A percentile compares a stretch with the other conserved stretches of the same genome.
Evolutionary conservation across 2,797 vertebrate genomes (phyloP).

Genomic region (Sphenopsis melanotis): DNA sequence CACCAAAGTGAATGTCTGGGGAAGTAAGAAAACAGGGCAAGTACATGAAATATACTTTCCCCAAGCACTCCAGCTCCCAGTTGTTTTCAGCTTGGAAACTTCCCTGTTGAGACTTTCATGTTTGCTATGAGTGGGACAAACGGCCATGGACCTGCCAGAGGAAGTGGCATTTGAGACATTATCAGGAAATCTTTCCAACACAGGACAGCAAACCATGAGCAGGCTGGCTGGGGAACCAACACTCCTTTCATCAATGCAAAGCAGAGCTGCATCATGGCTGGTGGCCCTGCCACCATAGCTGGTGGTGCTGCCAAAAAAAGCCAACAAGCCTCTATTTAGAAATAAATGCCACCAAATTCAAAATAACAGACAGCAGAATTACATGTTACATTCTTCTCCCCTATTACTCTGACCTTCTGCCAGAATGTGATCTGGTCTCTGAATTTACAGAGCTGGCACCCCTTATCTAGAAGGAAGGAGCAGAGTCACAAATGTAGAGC

Average conservation of each 20-base stretch:
- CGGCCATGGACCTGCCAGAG: accelerated
- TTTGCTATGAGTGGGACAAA: accelerated
- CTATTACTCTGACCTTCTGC: neutral
- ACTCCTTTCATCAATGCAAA: neutral
- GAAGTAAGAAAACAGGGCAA: neutral
- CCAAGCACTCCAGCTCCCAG: neutral
- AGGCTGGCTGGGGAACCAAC: neutral
- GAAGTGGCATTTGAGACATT: neutral
- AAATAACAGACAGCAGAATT: neutral
- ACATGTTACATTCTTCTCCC: neutral
- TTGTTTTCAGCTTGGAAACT: neutral
- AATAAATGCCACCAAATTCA: neutral
- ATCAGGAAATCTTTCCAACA: neutral
- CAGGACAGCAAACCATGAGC: neutral
- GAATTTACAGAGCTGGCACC: neutral
- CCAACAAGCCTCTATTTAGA: neutral
- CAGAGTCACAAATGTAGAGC: neutral
- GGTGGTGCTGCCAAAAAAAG: neutral
- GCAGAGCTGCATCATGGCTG: neutral
- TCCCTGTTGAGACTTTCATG: accelerated
- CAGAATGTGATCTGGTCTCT: neutral
- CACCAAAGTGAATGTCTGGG: neutral
- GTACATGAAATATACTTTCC: neutral
- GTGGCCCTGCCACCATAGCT: too few relatives aligned
- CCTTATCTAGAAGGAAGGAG: neutral